Evolutionary conservation across 1,140 invertebrate genomes (phyloP).

Genomic region (Cataglyphis hispanica): DNA sequence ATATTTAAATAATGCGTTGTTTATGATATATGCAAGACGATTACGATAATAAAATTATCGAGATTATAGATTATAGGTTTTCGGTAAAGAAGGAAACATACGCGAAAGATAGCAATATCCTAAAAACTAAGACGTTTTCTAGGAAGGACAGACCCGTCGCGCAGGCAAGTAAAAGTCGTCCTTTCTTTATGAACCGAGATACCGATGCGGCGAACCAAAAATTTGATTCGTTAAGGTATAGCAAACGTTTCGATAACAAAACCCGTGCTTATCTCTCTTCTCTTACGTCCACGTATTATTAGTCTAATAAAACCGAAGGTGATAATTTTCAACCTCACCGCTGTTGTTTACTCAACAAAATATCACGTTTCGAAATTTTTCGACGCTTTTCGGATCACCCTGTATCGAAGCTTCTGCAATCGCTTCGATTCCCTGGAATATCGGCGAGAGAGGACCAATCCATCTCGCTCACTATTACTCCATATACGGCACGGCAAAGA

Average conservation of each 20-base stretch:
- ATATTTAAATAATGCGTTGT: not conserved
- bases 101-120: slow-evolving; percentile 1
- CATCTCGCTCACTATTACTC: slow-evolving; percentile 14
- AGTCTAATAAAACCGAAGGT: not conserved
- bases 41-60: not conserved
- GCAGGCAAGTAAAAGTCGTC: slow-evolving; percentile 34
- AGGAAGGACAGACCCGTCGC: slow-evolving; percentile 19
- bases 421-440: slow-evolving; percentile 32
- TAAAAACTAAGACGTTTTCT: slow-evolving; percentile 19
- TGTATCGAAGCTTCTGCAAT: slow-evolving; percentile 22
- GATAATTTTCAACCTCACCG: not conserved
- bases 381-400: not conserved
- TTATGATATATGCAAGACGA: not conserved
- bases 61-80: slow-evolving; percentile 11
- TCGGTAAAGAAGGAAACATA: not conserved
- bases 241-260: not conserved
- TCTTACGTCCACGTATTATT: not conserved
- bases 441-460: slow-evolving; percentile 35
- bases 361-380: slow-evolving; percentile 5
- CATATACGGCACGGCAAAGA: slow-evolving; percentile 15
- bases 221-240: not conserved
- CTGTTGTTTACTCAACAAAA: not conserved
- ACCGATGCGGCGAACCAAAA: slow-evolving; percentile 37
- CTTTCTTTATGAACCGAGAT: not conserved
- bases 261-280: not conserved